These are phyloP conservation scores for Lytechinus variegatus DNA, from an alignment of 35 echinoderm and acorn worm species.

Conservation along the genomic window DNA sequence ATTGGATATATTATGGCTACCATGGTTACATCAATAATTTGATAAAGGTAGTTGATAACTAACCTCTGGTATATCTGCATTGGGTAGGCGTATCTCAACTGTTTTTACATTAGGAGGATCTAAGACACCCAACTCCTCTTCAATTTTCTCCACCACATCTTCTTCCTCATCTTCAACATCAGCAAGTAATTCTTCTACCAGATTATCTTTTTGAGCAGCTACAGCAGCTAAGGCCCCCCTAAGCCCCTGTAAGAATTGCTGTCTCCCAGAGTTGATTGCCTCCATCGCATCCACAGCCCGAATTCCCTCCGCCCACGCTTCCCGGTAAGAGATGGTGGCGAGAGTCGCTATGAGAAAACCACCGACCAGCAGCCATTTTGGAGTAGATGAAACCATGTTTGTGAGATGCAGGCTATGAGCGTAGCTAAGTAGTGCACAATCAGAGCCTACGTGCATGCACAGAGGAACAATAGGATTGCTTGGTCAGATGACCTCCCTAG, in stretches of 20 bases:
- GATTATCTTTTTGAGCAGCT: slow-evolving; percentile 41
- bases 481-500: slow-evolving; percentile 7
- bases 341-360: neutral
- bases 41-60: neutral
- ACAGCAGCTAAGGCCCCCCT: slow-evolving; percentile 38
- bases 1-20: neutral
- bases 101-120: slow-evolving; percentile 43
- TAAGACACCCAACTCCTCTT: slow-evolving; percentile 13
- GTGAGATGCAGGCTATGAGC: neutral
- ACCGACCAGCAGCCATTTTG: slow-evolving; percentile 20
- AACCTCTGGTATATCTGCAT: slow-evolving; percentile 19
- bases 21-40: neutral
- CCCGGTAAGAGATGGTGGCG: neutral
- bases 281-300: slow-evolving; percentile 10
- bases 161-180: slow-evolving; percentile 17
- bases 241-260: slow-evolving; percentile 40
- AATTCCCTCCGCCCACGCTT: slow-evolving; percentile 14
- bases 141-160: neutral
- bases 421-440: neutral
- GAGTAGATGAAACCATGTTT: neutral
- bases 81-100: neutral
- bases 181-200: slow-evolving; percentile 29
- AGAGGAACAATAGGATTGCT: neutral
- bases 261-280: slow-evolving; percentile 9
- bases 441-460: neutral